Percentiles rank a stretch among this genome's conserved stretches.
Conservation (phyloP, 2,888 invertebrate genomes). For the Calephelis perditalis region DNA sequence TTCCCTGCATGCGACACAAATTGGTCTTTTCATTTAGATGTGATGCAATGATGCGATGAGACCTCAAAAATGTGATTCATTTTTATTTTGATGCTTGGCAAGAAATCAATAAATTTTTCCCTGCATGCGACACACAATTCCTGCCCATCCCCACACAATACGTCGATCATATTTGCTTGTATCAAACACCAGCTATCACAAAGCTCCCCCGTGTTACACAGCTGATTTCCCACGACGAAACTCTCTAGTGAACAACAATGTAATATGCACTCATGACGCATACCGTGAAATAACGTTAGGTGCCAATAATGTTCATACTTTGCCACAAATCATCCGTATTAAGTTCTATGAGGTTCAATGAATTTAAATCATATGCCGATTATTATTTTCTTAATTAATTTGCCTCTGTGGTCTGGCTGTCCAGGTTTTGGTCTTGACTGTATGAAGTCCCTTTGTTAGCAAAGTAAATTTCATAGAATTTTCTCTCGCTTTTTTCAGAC, state of each 20-base stretch:
- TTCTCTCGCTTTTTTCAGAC: too few species aligned
- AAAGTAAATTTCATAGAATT: too few species aligned
- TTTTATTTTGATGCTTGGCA: too few species aligned
- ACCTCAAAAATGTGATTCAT: too few species aligned
- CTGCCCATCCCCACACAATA: neutral
- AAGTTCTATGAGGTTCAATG: slow-evolving; percentile 30
- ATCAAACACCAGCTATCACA: slow-evolving; percentile 31
- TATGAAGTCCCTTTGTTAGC: too few species aligned
- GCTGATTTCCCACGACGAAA: slow-evolving; percentile 62
- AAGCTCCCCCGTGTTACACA: slow-evolving; percentile 28
- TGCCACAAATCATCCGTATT: slow-evolving; percentile 32
- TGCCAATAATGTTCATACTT: slow-evolving; percentile 38
- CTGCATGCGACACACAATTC: slow-evolving; percentile 12
- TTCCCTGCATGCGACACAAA: too few species aligned
- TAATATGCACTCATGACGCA: slow-evolving; percentile 67
- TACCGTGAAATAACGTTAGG: slow-evolving; percentile 60
- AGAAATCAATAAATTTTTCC: too few species aligned
- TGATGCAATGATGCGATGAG: too few species aligned
- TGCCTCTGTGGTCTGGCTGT: too few species aligned
- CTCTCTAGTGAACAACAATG: slow-evolving; percentile 59
- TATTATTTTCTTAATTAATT: too few species aligned
- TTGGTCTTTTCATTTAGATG: too few species aligned
- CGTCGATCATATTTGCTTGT: slow-evolving; percentile 29
- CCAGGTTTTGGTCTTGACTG: too few species aligned
- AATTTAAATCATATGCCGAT: slow-evolving; percentile 21